phyloP scores from a whole-genome alignment of 2,888 invertebrate genomes.

The Tipula lateralis region DNA sequence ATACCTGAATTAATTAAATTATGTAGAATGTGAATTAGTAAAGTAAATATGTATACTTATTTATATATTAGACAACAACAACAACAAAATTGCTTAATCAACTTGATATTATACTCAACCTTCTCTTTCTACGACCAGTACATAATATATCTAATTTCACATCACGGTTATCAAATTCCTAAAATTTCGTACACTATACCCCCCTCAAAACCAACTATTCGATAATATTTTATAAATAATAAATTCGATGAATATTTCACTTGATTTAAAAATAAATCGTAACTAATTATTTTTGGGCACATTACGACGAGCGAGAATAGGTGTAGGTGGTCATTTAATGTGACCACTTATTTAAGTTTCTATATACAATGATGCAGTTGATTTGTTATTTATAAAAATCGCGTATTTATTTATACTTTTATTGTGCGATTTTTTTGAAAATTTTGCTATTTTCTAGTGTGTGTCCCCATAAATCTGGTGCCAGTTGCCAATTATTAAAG shows the following conservation, averaged over 20 bases:
- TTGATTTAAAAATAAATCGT: not conserved
- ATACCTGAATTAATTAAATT: not conserved
- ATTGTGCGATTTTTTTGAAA: not conserved
- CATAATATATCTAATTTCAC: not conserved
- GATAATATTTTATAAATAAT: not conserved
- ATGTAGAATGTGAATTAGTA: not conserved
- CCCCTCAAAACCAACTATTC: not conserved
- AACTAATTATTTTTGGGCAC: not conserved
- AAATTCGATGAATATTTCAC: not conserved
- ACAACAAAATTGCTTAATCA: not conserved
- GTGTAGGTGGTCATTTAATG: conserved; percentile 1
- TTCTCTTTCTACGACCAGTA: not conserved
- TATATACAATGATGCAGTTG: not conserved
- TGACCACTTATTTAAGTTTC: not conserved
- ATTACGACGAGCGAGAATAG: not conserved
- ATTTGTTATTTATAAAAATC: not conserved
- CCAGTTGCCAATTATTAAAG: not conserved
- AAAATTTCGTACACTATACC: not conserved
- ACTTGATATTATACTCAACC: not conserved
- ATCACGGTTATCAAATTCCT: not conserved
- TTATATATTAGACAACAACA: not conserved
- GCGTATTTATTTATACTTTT: not conserved
- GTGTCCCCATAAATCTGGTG: not conserved
- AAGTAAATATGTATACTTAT: not conserved
- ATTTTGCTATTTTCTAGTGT: not conserved